These are phyloP conservation scores for Cerastis leucographa DNA, from an alignment of 2,888 invertebrate species.

Conservation along the genomic window DNA sequence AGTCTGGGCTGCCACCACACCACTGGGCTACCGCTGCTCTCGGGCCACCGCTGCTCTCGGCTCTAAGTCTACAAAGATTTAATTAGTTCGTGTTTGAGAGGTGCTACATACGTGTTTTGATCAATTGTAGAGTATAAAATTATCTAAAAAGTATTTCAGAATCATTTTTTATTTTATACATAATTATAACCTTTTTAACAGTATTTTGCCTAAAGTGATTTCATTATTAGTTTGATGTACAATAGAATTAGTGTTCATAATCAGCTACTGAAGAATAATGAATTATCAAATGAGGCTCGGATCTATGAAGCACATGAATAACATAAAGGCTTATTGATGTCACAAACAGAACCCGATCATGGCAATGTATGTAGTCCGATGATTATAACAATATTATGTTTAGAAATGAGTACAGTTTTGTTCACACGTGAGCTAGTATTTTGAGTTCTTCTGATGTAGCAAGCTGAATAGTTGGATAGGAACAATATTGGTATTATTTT, in stretches of 20 bases:
- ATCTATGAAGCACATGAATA: neutral
- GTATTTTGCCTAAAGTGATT: too few relatives aligned
- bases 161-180: too few relatives aligned
- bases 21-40: too few relatives aligned
- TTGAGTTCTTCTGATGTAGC: neutral
- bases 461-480: neutral
- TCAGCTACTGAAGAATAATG: neutral
- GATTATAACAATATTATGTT: neutral
- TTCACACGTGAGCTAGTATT: neutral
- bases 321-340: constrained; percentile 13
- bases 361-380: neutral
- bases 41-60: too few relatives aligned
- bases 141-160: too few relatives aligned
- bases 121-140: too few relatives aligned
- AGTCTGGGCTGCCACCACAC: too few relatives aligned
- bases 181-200: too few relatives aligned
- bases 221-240: neutral
- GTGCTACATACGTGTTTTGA: too few relatives aligned
- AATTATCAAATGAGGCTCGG: neutral
- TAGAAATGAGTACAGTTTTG: neutral
- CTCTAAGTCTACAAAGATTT: neutral
- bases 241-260: neutral
- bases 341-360: neutral
- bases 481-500: neutral
- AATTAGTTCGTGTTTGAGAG: neutral